phyloP scores from a whole-genome alignment of 2,797 vertebrate genomes.

The Pipistrellus pipistrellus region DNA sequence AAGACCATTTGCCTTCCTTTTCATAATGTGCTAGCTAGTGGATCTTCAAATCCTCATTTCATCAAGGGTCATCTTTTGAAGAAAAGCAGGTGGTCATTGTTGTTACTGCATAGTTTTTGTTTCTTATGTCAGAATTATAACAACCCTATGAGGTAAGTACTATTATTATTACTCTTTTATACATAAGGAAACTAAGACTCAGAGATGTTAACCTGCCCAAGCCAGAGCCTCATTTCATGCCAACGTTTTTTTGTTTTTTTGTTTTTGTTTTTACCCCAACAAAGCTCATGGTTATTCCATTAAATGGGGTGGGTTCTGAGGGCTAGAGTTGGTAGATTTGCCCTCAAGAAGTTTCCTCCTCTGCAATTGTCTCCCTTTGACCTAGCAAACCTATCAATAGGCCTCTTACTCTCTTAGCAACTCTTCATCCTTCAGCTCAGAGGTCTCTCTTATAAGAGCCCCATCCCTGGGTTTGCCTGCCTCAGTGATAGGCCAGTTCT shows the following conservation, averaged over 20 bases:
- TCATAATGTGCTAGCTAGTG: slow-evolving; percentile 26
- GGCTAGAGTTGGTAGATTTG: neutral
- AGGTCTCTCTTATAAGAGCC: neutral
- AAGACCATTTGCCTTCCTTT: neutral
- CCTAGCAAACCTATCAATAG: neutral
- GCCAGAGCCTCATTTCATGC: neutral
- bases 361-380: neutral
- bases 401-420: neutral
- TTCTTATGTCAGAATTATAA: slow-evolving; percentile 31
- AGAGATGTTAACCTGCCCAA: slow-evolving; percentile 2
- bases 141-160: slow-evolving; percentile 35
- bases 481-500: slow-evolving; percentile 45
- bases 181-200: neutral
- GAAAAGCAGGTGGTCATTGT: neutral
- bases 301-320: neutral
- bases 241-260: neutral
- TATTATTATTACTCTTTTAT: slow-evolving; percentile 7
- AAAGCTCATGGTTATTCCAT: neutral
- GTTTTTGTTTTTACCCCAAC: neutral
- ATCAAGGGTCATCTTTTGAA: slow-evolving; percentile 6
- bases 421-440: neutral
- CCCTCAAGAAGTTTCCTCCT: neutral
- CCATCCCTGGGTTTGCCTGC: neutral
- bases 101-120: slow-evolving; percentile 14
- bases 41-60: neutral